Evolutionary conservation across 2,113 vertebrate genomes (phyloP).

Genomic region (Talpa occidentalis): DNA sequence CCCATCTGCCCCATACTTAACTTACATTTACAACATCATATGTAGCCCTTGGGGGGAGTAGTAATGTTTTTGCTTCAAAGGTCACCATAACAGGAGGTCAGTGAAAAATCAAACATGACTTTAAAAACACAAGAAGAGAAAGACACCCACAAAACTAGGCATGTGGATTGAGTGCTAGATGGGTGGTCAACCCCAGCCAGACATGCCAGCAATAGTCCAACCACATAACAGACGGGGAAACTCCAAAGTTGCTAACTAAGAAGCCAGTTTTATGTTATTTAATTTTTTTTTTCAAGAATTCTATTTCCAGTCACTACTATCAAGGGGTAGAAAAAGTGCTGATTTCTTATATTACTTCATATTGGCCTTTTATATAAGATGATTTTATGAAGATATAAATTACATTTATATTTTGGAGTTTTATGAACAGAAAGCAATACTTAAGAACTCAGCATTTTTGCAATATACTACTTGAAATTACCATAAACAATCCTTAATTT

Average conservation of each 20-base stretch:
- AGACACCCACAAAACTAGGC: constrained; percentile 73
- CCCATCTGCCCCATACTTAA: constrained; percentile 57
- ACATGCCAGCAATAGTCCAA: constrained; percentile 78
- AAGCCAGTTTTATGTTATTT: constrained; percentile 73
- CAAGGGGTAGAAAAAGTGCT: constrained; percentile 60
- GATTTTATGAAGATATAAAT: constrained; percentile 66
- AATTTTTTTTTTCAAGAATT: constrained; percentile 76
- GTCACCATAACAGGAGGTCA: constrained; percentile 71
- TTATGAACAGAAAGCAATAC: not conserved
- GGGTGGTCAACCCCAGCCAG: constrained; percentile 82
- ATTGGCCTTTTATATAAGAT: constrained; percentile 33
- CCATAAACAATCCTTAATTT: not conserved
- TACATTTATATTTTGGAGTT: not conserved
- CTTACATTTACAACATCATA: constrained; percentile 74
- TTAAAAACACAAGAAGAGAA: constrained; percentile 72
- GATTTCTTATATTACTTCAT: constrained; percentile 57
- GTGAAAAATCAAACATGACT: constrained; percentile 79
- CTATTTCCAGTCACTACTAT: constrained; percentile 70
- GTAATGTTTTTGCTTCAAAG: constrained; percentile 79
- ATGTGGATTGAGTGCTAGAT: constrained; percentile 72
- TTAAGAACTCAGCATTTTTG: not conserved
- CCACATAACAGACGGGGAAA: constrained; percentile 80
- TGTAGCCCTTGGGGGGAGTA: not conserved
- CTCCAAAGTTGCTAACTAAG: constrained; percentile 71
- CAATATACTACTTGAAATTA: not conserved